These are phyloP conservation scores for Trissolcus basalis DNA, from an alignment of 1,140 invertebrate genomes.

Conservation along the genomic window DNA sequence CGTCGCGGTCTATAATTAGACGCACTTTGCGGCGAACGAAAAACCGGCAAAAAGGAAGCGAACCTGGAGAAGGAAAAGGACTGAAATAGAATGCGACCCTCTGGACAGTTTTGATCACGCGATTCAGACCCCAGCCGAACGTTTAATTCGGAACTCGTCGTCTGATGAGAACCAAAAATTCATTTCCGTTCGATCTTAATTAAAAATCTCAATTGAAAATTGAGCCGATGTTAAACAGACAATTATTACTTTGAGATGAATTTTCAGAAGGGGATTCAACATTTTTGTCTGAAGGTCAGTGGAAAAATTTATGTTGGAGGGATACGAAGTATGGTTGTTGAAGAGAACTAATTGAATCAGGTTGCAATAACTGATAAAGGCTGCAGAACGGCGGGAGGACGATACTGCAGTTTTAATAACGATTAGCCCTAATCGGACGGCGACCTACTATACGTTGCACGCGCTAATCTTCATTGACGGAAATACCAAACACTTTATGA, in stretches of 20 bases:
- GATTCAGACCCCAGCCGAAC: too few relatives aligned
- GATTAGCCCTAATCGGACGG: constrained; percentile 53
- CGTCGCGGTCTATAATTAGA: constrained; percentile 65
- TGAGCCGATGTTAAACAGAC: too few relatives aligned
- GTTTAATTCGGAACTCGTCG: neutral
- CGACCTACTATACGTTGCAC: constrained; percentile 53
- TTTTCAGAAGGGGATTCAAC: too few relatives aligned
- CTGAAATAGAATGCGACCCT: too few relatives aligned
- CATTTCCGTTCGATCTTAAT: too few relatives aligned
- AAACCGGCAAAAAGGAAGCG: constrained; percentile 42
- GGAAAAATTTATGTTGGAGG: constrained; percentile 1
- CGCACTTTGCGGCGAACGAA: constrained; percentile 36
- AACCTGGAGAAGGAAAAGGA: constrained; percentile 6
- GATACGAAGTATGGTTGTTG: constrained; percentile 7
- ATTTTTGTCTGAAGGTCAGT: too few relatives aligned
- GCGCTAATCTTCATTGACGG: constrained; percentile 38
- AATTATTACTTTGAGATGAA: too few relatives aligned
- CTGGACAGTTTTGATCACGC: too few relatives aligned
- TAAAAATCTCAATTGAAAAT: too few relatives aligned
- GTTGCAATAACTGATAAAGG: constrained; percentile 31
- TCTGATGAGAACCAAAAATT: too few relatives aligned
- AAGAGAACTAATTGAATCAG: constrained; percentile 35
- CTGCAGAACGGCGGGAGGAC: neutral
- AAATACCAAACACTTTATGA: constrained; percentile 29
- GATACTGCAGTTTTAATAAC: constrained; percentile 28